phyloP scores from a whole-genome alignment of 2,113 vertebrate genomes.

The Psophia crepitans region DNA sequence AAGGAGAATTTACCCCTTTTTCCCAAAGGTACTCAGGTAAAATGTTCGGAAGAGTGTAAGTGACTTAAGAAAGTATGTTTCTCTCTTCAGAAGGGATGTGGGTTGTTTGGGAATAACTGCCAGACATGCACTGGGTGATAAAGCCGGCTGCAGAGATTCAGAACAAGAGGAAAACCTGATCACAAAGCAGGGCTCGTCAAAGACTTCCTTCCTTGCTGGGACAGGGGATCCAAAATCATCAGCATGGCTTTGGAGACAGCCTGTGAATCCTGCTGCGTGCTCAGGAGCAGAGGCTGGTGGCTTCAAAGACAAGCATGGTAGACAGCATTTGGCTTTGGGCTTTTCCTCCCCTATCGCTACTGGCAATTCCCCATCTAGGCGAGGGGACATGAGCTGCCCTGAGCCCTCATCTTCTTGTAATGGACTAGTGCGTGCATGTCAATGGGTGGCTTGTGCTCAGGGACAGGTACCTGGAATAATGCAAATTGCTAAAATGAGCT shows the following conservation, averaged over 20 bases:
- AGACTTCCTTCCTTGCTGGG: background rate
- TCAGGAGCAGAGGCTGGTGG: background rate
- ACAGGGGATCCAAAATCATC: background rate
- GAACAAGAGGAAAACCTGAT: background rate
- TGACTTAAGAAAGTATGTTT: background rate
- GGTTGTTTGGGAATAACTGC: background rate
- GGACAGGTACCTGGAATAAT: background rate
- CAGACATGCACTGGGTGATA: accelerated
- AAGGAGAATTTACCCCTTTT: background rate
- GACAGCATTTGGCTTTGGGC: background rate
- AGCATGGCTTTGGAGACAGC: background rate
- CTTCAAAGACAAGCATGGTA: background rate
- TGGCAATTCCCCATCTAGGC: background rate
- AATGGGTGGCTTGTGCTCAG: background rate
- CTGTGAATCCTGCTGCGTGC: background rate
- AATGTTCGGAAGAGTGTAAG: background rate
- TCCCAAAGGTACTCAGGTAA: background rate
- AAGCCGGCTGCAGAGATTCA: background rate
- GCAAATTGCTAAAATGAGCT: background rate
- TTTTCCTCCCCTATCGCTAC: background rate
- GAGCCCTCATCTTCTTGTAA: background rate
- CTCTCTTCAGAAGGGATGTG: background rate
- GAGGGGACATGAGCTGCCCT: background rate
- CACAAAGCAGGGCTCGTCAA: accelerated
- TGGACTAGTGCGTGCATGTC: background rate